Evolutionary conservation across 1,140 invertebrate genomes (phyloP), one percentile per base, ranked within the genome.

Genomic region (Schlechtendalia chinensis): DNA sequence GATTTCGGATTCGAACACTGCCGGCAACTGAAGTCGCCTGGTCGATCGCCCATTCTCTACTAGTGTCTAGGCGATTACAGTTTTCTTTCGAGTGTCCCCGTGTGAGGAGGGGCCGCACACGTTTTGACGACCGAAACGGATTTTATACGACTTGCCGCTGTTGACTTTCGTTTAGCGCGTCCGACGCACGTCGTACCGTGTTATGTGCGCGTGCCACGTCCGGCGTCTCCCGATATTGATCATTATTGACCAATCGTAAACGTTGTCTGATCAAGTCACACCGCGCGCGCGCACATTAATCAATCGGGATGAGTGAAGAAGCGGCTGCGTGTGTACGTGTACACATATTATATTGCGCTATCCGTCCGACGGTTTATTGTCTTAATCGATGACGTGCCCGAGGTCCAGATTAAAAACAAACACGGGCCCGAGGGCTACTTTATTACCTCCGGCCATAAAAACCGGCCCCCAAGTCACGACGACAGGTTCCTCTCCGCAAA

Each of bases 331-430:
- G 61, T 79, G 75, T 63, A n/a, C n/a, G n/a, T n/a, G n/a, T n/a
- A n/a, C n/a, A n/a, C n/a, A n/a, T 50, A 39, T 39, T 47, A 47
- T 47, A 69, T 5, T 16, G 8, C 67, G 45, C 22, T 50, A 69
- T 77, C 71, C 59, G 58, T 79, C 39, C 22, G 29, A 61, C 75
- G 75, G 56, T 79, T 79, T 79, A 79, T 79, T 79, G 75, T 79
- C 58, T 79, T 79, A 79, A 79, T 79, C 58, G 58, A 79, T 50
- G 58, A 19, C 75, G 75, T 59, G 22, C 45, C 22, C 74, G 22
- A 59, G 56, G 74, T 77, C 54, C 58, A 79, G 58, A 79, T 79
- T 79, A 79, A 79, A 79, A 63, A 39, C 39, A 79, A 79, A 79
- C 75, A 79, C 22, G 14, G 6, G 4, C 32, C 10, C 58, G 75